A percentile compares a stretch with the other conserved stretches of the same genome.
These are phyloP conservation scores for Oryzias dopingdopingensis DNA, from an alignment of 2,797 vertebrate genomes.

Conservation along the genomic window DNA sequence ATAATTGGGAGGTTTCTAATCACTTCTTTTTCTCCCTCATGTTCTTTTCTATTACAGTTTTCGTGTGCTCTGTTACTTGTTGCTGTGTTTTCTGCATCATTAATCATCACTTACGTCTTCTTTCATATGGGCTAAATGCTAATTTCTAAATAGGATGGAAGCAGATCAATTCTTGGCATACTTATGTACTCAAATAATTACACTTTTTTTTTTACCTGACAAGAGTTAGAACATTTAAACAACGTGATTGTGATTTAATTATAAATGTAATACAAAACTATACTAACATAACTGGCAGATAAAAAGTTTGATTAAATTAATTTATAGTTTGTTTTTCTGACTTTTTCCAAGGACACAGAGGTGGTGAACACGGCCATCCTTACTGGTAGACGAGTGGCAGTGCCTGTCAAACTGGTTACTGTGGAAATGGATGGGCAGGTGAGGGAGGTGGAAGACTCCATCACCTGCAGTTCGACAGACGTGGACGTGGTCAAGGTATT, in stretches of 20 bases:
- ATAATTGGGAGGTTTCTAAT: slow-evolving; percentile 61
- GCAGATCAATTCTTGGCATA: too few species aligned
- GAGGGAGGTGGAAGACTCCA: slow-evolving; percentile 72
- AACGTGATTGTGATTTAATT: too few species aligned
- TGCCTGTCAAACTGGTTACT: slow-evolving; percentile 78
- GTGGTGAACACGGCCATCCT: slow-evolving; percentile 81
- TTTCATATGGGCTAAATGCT: slow-evolving; percentile 3
- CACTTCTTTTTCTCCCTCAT: slow-evolving; percentile 1
- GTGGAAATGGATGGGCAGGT: slow-evolving; percentile 79
- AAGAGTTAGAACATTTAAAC: too few species aligned
- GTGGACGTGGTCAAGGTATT: slow-evolving; percentile 78
- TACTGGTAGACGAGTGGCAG: slow-evolving; percentile 68
- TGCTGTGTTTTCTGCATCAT: slow-evolving; percentile 8
- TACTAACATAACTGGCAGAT: not conserved
- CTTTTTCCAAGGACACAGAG: slow-evolving; percentile 71
- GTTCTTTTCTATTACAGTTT: slow-evolving; percentile 34
- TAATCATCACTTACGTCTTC: not conserved
- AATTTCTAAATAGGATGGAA: not conserved
- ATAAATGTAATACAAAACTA: too few species aligned
- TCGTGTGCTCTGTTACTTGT: slow-evolving; percentile 12
- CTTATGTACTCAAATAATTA: too few species aligned
- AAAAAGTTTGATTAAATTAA: not conserved
- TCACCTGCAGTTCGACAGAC: slow-evolving; percentile 77
- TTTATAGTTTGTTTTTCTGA: slow-evolving; percentile 4
- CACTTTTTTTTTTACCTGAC: too few species aligned